Conservation (phyloP, 2,797 vertebrate genomes). For the Myotis vivesi region DNA sequence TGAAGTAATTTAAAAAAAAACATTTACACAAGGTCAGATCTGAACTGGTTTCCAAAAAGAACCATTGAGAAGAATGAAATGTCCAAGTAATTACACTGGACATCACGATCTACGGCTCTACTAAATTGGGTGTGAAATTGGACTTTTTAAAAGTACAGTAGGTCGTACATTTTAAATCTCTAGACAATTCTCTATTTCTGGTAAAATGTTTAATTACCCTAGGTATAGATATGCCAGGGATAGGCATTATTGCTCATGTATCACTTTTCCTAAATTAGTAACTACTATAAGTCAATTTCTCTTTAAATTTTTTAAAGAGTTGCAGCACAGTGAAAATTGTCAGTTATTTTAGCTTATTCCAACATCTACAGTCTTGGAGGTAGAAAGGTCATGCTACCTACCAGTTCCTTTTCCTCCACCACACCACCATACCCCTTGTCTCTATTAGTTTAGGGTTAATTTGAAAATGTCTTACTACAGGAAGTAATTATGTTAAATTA, state of each 20-base stretch:
- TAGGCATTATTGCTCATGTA: neutral
- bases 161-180: slow-evolving; percentile 66
- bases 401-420: neutral
- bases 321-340: slow-evolving; percentile 10
- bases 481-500: slow-evolving; percentile 74
- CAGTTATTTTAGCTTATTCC: neutral
- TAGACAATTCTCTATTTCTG: slow-evolving; percentile 61
- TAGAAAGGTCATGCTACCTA: neutral
- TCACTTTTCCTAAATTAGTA: slow-evolving; percentile 64
- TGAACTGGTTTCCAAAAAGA: slow-evolving; percentile 75
- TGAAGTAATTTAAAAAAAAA: slow-evolving; percentile 76
- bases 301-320: slow-evolving; percentile 8
- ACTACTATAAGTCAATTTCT: slow-evolving; percentile 39
- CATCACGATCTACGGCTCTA: slow-evolving; percentile 62
- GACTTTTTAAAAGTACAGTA: slow-evolving; percentile 63
- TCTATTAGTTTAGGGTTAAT: slow-evolving; percentile 66
- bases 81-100: slow-evolving; percentile 71
- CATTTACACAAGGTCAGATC: slow-evolving; percentile 75
- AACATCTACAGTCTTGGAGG: neutral
- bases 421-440: neutral
- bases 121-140: slow-evolving; percentile 66
- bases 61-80: slow-evolving; percentile 66
- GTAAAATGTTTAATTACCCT: slow-evolving; percentile 68
- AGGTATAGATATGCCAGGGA: slow-evolving; percentile 40
- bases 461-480: slow-evolving; percentile 63